phyloP scores from a whole-genome alignment of 2,888 invertebrate species.

The Noctua comes region DNA sequence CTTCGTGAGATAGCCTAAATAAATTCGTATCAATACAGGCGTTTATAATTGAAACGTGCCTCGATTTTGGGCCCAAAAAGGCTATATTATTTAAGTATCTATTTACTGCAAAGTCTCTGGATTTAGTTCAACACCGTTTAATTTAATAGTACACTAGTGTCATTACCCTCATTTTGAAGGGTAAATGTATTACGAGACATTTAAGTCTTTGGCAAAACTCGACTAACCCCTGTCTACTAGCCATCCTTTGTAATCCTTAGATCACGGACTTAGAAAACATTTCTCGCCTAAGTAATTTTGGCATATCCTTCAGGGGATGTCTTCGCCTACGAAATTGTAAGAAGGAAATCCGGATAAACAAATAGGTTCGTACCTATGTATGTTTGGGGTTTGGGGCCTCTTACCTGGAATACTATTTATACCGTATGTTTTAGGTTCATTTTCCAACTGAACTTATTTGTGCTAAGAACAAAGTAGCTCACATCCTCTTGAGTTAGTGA shows the following conservation, averaged over 20 bases:
- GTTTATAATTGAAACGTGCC: slow-evolving; percentile 42
- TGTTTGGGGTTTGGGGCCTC: neutral
- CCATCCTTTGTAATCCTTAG: slow-evolving; percentile 34
- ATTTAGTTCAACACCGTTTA: slow-evolving; percentile 8
- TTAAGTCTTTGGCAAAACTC: slow-evolving; percentile 30
- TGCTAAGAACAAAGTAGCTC: too few species aligned
- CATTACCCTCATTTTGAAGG: slow-evolving; percentile 2
- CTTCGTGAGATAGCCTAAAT: slow-evolving; percentile 35
- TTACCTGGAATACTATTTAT: neutral
- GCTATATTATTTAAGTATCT: slow-evolving; percentile 16
- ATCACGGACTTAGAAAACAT: slow-evolving; percentile 15
- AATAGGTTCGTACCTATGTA: too few species aligned
- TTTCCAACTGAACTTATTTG: neutral
- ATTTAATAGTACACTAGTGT: slow-evolving; percentile 8
- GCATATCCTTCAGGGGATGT: neutral
- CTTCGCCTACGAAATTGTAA: slow-evolving; percentile 1
- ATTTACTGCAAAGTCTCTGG: neutral
- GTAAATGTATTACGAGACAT: slow-evolving; percentile 14
- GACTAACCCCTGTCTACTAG: slow-evolving; percentile 29
- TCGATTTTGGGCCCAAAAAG: slow-evolving; percentile 25
- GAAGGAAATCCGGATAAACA: slow-evolving; percentile 8
- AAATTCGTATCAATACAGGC: slow-evolving; percentile 20
- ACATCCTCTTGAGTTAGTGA: neutral
- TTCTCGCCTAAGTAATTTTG: slow-evolving; percentile 21
- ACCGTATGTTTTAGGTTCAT: neutral